Conservation (phyloP, 2,797 vertebrate genomes). For the Euphonia xanthogaster region DNA sequence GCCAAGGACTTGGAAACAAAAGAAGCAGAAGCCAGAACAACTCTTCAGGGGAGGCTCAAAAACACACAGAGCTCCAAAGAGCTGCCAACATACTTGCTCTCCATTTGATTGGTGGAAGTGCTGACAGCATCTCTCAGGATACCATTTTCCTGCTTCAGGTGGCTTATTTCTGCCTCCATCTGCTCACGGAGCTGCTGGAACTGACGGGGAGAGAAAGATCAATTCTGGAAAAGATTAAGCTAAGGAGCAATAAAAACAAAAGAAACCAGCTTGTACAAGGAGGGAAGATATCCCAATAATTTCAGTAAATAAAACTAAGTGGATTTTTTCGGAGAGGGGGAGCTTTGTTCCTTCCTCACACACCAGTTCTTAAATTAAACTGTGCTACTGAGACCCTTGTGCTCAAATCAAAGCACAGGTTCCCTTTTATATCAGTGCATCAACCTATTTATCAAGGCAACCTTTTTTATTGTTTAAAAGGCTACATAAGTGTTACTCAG, state of each 20-base stretch:
- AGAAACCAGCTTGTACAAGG: background rate
- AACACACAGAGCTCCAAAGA: background rate
- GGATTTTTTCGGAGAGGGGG: background rate
- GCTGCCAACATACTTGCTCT: slow-evolving; percentile 90
- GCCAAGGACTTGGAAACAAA: background rate
- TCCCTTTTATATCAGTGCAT: background rate
- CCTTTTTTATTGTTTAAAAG: background rate
- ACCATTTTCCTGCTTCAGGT: slow-evolving; percentile 95
- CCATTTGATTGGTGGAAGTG: slow-evolving; percentile 93
- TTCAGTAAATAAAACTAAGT: background rate
- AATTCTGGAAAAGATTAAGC: background rate
- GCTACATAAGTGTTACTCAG: background rate
- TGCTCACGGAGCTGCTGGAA: slow-evolving; percentile 94
- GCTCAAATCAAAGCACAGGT: background rate
- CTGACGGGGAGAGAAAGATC: slow-evolving; percentile 67
- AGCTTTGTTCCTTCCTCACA: background rate
- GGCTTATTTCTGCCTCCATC: slow-evolving; percentile 91
- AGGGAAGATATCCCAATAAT: background rate
- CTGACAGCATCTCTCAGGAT: slow-evolving; percentile 98
- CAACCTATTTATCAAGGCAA: background rate
- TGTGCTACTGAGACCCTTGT: background rate
- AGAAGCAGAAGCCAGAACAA: background rate
- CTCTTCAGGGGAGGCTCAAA: background rate
- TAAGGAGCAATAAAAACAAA: background rate
- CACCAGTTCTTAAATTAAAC: background rate